Percentiles rank a stretch among this genome's conserved stretches.
Evolutionary conservation across 2,113 vertebrate genomes (phyloP).

Genomic region (Turnix velox): DNA sequence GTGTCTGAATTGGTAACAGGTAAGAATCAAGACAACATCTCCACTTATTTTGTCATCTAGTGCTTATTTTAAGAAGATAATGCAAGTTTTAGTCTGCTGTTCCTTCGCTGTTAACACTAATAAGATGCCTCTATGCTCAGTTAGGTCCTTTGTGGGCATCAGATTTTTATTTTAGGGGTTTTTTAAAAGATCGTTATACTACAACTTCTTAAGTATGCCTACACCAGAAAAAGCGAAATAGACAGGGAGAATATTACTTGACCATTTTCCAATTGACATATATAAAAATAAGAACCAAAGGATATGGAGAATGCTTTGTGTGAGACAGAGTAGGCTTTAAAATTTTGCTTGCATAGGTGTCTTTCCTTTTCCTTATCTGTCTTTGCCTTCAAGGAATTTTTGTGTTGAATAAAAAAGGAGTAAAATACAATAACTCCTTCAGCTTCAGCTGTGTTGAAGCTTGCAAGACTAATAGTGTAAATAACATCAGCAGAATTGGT

Average conservation of each 20-base stretch:
- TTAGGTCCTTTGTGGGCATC: neutral
- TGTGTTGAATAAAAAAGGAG: neutral
- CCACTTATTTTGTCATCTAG: neutral
- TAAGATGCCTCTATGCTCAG: neutral
- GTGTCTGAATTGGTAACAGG: too few species aligned
- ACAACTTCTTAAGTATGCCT: neutral
- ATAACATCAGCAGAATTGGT: neutral
- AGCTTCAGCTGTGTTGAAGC: neutral
- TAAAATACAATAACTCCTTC: neutral
- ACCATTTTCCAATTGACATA: neutral
- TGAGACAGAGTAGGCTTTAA: neutral
- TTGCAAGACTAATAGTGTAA: neutral
- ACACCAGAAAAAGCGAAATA: neutral
- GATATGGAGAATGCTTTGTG: neutral
- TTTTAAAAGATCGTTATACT: neutral
- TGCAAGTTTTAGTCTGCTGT: neutral
- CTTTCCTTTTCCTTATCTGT: neutral
- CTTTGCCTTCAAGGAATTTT: neutral
- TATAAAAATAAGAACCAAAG: neutral
- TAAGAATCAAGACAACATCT: neutral
- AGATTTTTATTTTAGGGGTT: neutral
- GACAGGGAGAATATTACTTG: neutral
- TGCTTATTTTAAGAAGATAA: neutral
- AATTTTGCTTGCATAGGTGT: neutral
- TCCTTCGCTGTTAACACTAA: neutral